A percentile compares a stretch with the other conserved stretches of the same genome.
Evolutionary conservation across 2,113 vertebrate species (phyloP).

Genomic region (Ochotona princeps): DNA sequence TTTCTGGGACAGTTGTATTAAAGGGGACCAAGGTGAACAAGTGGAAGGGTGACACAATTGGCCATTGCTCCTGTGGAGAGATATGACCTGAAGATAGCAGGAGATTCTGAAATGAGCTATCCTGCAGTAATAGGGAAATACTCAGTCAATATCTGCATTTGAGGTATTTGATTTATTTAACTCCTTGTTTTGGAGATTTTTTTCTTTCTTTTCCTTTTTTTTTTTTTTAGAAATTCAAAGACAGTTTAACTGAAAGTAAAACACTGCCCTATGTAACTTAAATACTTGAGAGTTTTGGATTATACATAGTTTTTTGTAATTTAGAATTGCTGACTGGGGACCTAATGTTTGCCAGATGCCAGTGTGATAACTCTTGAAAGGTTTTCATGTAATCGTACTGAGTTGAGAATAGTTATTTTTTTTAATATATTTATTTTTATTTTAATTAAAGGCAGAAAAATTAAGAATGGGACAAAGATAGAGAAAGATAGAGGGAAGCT

Average conservation of each 20-base stretch:
- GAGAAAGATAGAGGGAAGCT: too few relatives aligned
- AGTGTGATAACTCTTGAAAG: not conserved
- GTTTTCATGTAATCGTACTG: constrained; percentile 18
- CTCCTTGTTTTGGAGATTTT: constrained; percentile 43
- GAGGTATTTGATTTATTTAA: not conserved
- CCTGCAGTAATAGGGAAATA: not conserved
- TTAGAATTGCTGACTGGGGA: not conserved
- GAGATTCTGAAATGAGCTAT: constrained; percentile 36
- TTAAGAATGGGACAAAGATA: too few relatives aligned
- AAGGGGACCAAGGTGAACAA: not conserved
- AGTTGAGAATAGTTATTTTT: constrained; percentile 30
- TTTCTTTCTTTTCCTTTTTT: constrained; percentile 34
- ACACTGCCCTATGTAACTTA: not conserved
- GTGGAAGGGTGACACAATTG: not conserved
- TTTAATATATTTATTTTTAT: too few relatives aligned
- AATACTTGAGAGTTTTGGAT: constrained; percentile 35
- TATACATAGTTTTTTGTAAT: not conserved
- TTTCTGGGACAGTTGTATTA: constrained; percentile 14
- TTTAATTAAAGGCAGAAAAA: too few relatives aligned
- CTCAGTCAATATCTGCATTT: not conserved
- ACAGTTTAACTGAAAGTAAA: constrained; percentile 52
- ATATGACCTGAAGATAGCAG: not conserved
- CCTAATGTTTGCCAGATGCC: constrained; percentile 9
- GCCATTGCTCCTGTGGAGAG: constrained; percentile 13
- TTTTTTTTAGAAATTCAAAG: constrained; percentile 42